phyloP scores from a whole-genome alignment of 2,797 vertebrate genomes.

The Diplodus sargus region DNA sequence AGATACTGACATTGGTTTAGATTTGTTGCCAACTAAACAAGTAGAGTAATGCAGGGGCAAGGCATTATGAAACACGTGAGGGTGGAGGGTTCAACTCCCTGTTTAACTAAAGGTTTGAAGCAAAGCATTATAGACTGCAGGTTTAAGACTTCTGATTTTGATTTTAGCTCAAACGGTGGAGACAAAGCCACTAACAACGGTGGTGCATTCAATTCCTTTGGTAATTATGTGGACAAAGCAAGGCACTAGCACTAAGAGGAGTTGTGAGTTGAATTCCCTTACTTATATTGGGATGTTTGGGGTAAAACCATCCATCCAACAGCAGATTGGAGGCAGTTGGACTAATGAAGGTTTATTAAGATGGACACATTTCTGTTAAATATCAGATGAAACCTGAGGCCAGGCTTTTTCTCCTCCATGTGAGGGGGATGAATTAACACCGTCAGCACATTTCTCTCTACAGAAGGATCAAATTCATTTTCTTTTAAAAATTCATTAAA shows the following conservation, averaged over 20 bases:
- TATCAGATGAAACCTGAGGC: neutral
- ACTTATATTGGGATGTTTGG: neutral
- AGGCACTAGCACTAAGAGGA: neutral
- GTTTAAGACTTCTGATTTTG: neutral
- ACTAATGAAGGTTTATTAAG: neutral
- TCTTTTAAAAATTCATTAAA: neutral
- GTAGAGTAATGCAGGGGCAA: neutral
- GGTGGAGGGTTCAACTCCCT: neutral
- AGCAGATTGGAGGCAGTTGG: neutral
- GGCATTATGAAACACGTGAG: neutral
- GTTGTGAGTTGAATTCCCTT: neutral
- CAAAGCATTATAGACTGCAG: neutral
- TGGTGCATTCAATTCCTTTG: neutral
- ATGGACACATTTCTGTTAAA: neutral
- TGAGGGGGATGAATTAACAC: neutral
- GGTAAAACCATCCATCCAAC: neutral
- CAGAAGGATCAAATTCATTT: neutral
- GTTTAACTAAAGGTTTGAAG: neutral
- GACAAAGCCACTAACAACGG: neutral
- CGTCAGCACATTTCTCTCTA: slow-evolving; percentile 1
- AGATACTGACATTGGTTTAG: too few relatives aligned
- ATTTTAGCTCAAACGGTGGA: slow-evolving; percentile 23
- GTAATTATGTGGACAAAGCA: neutral
- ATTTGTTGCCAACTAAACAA: too few relatives aligned
- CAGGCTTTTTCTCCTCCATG: neutral